Evolutionary conservation across 2,113 vertebrate genomes (phyloP), one percentile per base, ranked within the genome.

Genomic region (Syngnathus scovelli): DNA sequence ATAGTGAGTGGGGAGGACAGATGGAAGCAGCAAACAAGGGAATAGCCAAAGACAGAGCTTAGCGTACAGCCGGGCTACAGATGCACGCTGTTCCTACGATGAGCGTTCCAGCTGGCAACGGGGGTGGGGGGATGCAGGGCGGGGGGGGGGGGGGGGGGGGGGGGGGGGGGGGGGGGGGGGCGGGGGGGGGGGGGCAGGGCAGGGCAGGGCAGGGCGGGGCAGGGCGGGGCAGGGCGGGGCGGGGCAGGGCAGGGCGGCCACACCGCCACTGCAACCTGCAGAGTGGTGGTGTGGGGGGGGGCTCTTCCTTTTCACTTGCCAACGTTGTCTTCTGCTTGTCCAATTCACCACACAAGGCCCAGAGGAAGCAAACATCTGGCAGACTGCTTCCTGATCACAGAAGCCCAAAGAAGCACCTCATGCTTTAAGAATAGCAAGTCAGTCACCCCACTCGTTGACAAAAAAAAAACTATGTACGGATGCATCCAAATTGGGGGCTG

Each of bases 101-200:
- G 89, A 90, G 84, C 82, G 76, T 76, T 89, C 90, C 90, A 91
- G 91, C 90, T 92, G 91, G 91, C 87, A 83, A 79, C 68, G 72
- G 51, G 75, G 81, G 72, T n/a, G n/a, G n/a, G n/a, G n/a, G n/a
- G n/a, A n/a, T n/a, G n/a, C n/a, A n/a, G n/a, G n/a, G n/a, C n/a
- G n/a, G n/a, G n/a, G n/a, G n/a, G n/a, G n/a, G n/a, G n/a, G n/a
- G n/a, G n/a, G n/a, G n/a, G n/a, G n/a, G n/a, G n/a, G n/a, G n/a
- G n/a, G n/a, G n/a, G n/a, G n/a, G n/a, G n/a, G n/a, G n/a, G n/a
- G n/a, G n/a, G n/a, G n/a, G n/a, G n/a, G n/a, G n/a, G n/a, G n/a
- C n/a, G n/a, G n/a, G n/a, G n/a, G n/a, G n/a, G n/a, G n/a, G n/a
- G n/a, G n/a, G n/a, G n/a, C n/a, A n/a, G n/a, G 77, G 71, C 80